Base-by-base conservation (phyloP, 1,140 invertebrate species). In the Drosophila arawakana region DNA sequence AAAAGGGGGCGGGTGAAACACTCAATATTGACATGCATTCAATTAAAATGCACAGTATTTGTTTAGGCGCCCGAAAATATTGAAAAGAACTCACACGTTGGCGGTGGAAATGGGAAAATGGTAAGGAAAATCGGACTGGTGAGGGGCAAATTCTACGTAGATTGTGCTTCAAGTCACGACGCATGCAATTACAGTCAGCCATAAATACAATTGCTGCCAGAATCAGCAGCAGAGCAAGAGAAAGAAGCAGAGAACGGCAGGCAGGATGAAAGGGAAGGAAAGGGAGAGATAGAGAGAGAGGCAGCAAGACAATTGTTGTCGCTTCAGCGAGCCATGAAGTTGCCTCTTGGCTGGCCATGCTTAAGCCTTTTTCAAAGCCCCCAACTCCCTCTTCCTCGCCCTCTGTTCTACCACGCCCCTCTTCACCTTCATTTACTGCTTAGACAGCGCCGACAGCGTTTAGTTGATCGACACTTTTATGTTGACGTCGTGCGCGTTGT, bases 391-490 rank as follows among this genome's bases (percentile, higher is more conserved):
- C 4, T 25, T 25, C 0, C 15, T 15, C 25, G 34, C 39, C 49
- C 49, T 39, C 34, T 39, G n/a, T 70, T 61, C 76, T 46, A 43
- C 30, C 55, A 34, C 49, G 44, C 13, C 25, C n/a, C 13, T 46
- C 35, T n/a, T 7, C 61, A 1, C n/a, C 39, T 21, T 43, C 46
- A 34, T 21, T 7, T 11, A 3, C 3, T 10, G 10, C 10, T 13
- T 47, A 65, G 68, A 46, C 46, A 71, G 65, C 43, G 69, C 82
- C 69, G 80, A 89, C 80, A 86, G 82, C 83, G 77, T 88, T 88
- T 89, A 88, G 83, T 88, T 88, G 84, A 88, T 88, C 84, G 84
- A 88, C 84, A 88, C 84, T 88, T 89, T 88, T 84, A 88, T 88
- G 84, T 89, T 89, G 85, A 88, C 84, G 80, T 88, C 84, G 83